These are phyloP conservation scores for Harpegnathos saltator DNA, from an alignment of 1,140 invertebrate species.

Conservation along the genomic window DNA sequence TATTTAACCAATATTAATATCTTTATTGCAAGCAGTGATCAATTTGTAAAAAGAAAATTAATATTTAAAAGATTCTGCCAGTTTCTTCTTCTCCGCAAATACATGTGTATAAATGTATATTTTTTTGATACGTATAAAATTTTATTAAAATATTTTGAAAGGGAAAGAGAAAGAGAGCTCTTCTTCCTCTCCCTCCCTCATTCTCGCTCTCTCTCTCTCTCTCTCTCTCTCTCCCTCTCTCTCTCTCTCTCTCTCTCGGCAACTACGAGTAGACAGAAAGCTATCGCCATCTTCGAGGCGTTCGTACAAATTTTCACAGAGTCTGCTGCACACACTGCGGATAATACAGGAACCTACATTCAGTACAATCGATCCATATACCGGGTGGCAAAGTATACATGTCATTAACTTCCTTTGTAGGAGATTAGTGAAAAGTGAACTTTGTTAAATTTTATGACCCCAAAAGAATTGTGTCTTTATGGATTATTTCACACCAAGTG, in stretches of 20 bases:
- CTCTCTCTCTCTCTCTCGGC: too few species aligned
- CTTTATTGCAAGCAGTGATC: not conserved
- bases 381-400: conserved; percentile 30
- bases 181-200: too few species aligned
- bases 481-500: not conserved
- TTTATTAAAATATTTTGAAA: too few species aligned
- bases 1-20: too few species aligned
- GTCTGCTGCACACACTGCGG: conserved; percentile 44
- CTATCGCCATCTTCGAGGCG: conserved; percentile 67
- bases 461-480: not conserved
- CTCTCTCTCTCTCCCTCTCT: too few species aligned
- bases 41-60: not conserved
- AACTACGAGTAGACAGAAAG: conserved; percentile 18
- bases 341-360: conserved; percentile 63
- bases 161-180: too few species aligned
- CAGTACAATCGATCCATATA: conserved; percentile 55
- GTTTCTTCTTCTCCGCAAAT: not conserved
- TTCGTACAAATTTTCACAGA: conserved; percentile 13
- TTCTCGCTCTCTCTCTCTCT: too few species aligned
- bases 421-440: not conserved
- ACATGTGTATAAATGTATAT: not conserved
- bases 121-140: too few species aligned
- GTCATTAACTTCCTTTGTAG: not conserved
- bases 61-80: conserved; percentile 1
- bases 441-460: not conserved